Percentiles rank a stretch among this genome's conserved stretches.
Evolutionary conservation across 1,140 invertebrate species (phyloP).

Genomic region (Lepidurus packardi): DNA sequence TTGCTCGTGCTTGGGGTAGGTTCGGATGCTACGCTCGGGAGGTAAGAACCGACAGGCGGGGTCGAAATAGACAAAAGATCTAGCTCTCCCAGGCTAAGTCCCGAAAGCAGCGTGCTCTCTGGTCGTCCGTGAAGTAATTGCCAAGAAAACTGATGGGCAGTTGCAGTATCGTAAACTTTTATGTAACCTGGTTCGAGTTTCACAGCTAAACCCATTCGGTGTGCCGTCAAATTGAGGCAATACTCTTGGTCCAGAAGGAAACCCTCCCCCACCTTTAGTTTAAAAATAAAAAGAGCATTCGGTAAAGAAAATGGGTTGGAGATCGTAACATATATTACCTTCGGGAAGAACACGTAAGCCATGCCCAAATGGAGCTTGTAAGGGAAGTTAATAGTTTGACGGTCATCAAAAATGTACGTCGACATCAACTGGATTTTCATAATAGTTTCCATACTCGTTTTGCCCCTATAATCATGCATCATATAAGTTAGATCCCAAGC

Average conservation of each 20-base stretch:
- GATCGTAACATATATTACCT: not conserved
- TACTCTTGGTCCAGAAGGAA: not conserved
- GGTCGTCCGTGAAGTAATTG: not conserved
- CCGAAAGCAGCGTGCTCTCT: not conserved
- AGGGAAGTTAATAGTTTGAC: not conserved
- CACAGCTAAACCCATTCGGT: slow-evolving; percentile 9
- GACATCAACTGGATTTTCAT: slow-evolving; percentile 15
- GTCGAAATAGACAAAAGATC: not conserved
- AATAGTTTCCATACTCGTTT: not conserved
- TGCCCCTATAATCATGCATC: not conserved
- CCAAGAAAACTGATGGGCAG: not conserved
- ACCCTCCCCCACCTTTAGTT: not conserved
- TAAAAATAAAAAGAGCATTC: not conserved
- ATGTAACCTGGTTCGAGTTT: not conserved
- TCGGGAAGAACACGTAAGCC: not conserved
- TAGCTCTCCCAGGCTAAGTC: not conserved
- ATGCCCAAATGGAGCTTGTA: slow-evolving; percentile 1
- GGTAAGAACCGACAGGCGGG: not conserved
- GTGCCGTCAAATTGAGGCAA: not conserved
- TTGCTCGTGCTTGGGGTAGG: not conserved
- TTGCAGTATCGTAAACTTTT: not conserved
- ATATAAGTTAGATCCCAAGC: no score
- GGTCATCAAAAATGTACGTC: not conserved
- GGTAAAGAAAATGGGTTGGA: not conserved
- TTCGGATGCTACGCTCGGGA: not conserved